Evolutionary conservation across 64 coral and sea anemone species (phyloP).

Genomic region (Stichodactyla helianthus): DNA sequence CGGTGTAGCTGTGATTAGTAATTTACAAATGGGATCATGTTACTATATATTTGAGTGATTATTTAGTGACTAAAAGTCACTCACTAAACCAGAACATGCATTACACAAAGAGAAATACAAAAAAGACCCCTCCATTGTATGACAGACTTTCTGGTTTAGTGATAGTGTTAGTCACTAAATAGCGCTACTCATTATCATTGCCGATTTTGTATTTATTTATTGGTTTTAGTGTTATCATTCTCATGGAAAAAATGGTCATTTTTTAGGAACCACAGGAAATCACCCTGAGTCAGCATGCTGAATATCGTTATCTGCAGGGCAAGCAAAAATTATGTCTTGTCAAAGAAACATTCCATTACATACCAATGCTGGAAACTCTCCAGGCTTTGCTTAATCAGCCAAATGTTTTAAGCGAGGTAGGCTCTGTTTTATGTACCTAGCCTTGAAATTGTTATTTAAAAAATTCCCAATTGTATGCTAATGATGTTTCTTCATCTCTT

Average conservation of each 20-base stretch:
- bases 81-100: background rate
- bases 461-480: background rate
- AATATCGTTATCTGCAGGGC: conserved; percentile 19
- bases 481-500: background rate
- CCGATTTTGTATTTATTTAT: background rate
- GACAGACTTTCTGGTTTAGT: background rate
- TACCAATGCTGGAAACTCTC: conserved; percentile 50
- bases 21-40: background rate
- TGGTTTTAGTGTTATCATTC: conserved; percentile 16
- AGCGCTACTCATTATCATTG: background rate
- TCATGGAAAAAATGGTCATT: background rate
- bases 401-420: conserved; percentile 28
- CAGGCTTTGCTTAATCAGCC: conserved; percentile 39
- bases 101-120: background rate
- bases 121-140: background rate
- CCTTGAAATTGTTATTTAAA: background rate
- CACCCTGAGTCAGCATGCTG: conserved; percentile 41
- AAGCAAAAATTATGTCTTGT: conserved; percentile 29
- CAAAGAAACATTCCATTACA: conserved; percentile 47
- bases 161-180: background rate
- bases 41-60: background rate
- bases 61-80: background rate
- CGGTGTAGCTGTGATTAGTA: background rate
- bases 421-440: background rate
- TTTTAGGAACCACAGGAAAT: conserved; percentile 55